Conservation (phyloP, 2,888 invertebrate genomes). For the Nomada lathburiana region DNA sequence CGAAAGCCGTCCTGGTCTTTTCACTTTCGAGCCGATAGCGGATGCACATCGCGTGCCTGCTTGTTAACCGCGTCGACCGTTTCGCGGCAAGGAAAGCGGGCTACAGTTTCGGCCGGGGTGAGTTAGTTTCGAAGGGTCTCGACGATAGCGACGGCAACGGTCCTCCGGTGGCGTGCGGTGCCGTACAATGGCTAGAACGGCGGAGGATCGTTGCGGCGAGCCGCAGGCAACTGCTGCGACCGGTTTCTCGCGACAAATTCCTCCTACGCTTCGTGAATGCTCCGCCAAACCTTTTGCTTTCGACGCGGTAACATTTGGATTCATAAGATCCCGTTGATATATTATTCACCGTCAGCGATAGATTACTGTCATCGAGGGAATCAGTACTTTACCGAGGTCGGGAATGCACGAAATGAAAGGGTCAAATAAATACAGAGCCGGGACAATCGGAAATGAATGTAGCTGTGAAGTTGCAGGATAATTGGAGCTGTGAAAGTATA, state of each 20-base stretch:
- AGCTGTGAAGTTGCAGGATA: too few relatives aligned
- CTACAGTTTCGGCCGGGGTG: slow-evolving; percentile 62
- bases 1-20: slow-evolving; percentile 28
- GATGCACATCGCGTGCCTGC: slow-evolving; percentile 58
- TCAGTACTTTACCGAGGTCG: too few relatives aligned
- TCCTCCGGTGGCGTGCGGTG: slow-evolving; percentile 60
- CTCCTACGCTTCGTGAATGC: slow-evolving; percentile 49
- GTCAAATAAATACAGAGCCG: too few relatives aligned
- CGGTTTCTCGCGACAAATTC: slow-evolving; percentile 76
- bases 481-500: too few relatives aligned
- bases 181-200: slow-evolving; percentile 69
- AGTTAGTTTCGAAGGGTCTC: slow-evolving; percentile 70
- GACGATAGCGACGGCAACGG: slow-evolving; percentile 49
- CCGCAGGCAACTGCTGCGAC: slow-evolving; percentile 82
- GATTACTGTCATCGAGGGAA: too few relatives aligned
- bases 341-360: too few relatives aligned
- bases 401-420: too few relatives aligned
- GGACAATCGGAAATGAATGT: too few relatives aligned
- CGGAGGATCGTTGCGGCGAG: slow-evolving; percentile 78
- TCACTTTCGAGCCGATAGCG: slow-evolving; percentile 59
- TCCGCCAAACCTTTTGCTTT: slow-evolving; percentile 45
- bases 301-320: too few relatives aligned
- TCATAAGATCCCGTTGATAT: too few relatives aligned
- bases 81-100: slow-evolving; percentile 70
- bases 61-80: slow-evolving; percentile 69